Evolutionary conservation across 2,888 invertebrate species (phyloP).

Genomic region (Lobophora halterata): DNA sequence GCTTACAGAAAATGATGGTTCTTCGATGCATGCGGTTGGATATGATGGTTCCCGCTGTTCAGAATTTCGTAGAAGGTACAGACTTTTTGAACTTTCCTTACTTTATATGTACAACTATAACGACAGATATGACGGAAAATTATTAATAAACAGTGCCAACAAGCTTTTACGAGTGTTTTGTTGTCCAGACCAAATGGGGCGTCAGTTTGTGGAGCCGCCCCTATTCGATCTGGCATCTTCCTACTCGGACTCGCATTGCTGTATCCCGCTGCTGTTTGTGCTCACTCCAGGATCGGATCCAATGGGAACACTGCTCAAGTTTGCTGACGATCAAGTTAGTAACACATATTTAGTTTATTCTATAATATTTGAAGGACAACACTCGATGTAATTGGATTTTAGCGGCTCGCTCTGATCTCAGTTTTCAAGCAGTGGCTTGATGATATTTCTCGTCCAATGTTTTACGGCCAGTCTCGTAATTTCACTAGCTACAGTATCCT

Average conservation of each 20-base stretch:
- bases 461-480: too few species aligned
- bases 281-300: constrained; percentile 97
- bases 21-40: constrained; percentile 92
- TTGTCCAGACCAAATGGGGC: constrained; percentile 84
- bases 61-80: constrained; percentile 84
- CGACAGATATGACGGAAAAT: too few species aligned
- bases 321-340: constrained; percentile 91
- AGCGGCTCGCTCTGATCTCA: too few species aligned
- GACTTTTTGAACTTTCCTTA: background rate
- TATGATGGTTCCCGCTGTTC: constrained; percentile 91
- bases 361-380: too few species aligned
- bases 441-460: too few species aligned
- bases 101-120: too few species aligned
- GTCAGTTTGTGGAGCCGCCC: constrained; percentile 92
- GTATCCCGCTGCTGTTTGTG: constrained; percentile 94
- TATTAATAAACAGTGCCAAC: too few species aligned
- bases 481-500: too few species aligned
- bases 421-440: too few species aligned
- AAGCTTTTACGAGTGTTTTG: background rate
- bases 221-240: constrained; percentile 93
- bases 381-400: background rate
- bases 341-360: background rate
- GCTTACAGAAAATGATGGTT: constrained; percentile 85
- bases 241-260: constrained; percentile 91
- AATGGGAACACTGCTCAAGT: constrained; percentile 92